Conservation (phyloP, 2,888 invertebrate genomes). For the Autographa pulchrina region DNA sequence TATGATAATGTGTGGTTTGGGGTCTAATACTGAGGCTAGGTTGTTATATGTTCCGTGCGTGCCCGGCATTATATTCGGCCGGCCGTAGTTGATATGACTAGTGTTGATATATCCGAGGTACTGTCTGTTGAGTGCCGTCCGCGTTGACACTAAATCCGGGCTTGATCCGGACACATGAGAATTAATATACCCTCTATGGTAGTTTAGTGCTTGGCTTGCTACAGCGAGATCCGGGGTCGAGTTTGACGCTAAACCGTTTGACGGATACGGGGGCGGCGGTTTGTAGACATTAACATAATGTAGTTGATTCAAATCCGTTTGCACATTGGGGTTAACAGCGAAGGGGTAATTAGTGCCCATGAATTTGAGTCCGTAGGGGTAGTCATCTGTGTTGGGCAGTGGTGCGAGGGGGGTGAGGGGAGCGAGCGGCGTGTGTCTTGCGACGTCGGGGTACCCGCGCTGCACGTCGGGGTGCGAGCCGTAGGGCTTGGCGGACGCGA, state of each 20-base stretch:
- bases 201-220: constrained; percentile 90
- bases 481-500: constrained; percentile 81
- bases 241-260: constrained; percentile 93
- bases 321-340: constrained; percentile 80
- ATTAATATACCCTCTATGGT: constrained; percentile 83
- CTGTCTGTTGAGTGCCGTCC: constrained; percentile 89
- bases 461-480: constrained; percentile 94
- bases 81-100: constrained; percentile 76
- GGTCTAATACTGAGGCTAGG: constrained; percentile 90
- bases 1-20: constrained; percentile 87
- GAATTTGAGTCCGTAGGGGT: constrained; percentile 77
- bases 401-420: not conserved
- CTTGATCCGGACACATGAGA: constrained; percentile 93
- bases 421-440: constrained; percentile 78
- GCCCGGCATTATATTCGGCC: constrained; percentile 78
- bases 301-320: constrained; percentile 84
- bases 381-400: constrained; percentile 72
- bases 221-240: constrained; percentile 96
- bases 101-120: constrained; percentile 81
- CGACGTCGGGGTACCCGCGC: constrained; percentile 91
- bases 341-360: constrained; percentile 80
- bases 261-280: constrained; percentile 96
- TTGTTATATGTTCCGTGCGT: constrained; percentile 93
- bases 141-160: constrained; percentile 93
- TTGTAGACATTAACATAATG: constrained; percentile 92